Base-by-base conservation (phyloP, 2,888 invertebrate species). In the Pecten maximus region DNA sequence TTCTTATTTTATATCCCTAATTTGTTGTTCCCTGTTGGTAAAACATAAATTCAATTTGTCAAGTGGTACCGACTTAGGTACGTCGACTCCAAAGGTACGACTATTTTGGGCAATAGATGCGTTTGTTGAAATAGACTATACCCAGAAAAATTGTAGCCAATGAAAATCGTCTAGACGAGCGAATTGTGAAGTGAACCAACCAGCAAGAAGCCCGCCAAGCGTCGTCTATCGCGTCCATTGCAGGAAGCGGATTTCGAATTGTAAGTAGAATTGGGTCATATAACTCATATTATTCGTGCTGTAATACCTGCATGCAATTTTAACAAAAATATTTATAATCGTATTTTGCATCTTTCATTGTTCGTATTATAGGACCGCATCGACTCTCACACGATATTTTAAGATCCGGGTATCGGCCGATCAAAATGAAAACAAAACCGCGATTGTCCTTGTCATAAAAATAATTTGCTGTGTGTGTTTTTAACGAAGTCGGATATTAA, bases 151-250 rank as follows among this genome's bases (percentile, higher is more conserved):
- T 35, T 74, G 35, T 35, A 74, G 23, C 74, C 74, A 74, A 74
- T 74, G 28, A 74, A 35, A 74, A 74, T 35, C 35, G 35, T 74
- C 74, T 28, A 74, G 35, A 74, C 35, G 23, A 12, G 35, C 2
- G 12, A 54, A 23, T n/a, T 54, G 74, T 54, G 40, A 16, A 40
- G 54, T 88, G 35, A 91, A 48, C 95, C 95, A 95, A 95, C 94
- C 91, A 93, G 90, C 93, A 44, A 40, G 40, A 89, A 93, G 94
- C 95, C 95, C 95, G 95, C 95, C 95, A 95, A 95, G 92, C 93
- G 93, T 92, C 92, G 88, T 88, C 89, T 88, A 60, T 89, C 91
- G 91, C 92, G 89, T 89, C 90, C 88, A 40, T 88, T 74, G 74
- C 74, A 74, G 74, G 74, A 74, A 74, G 74, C 2, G 28, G 74